Conservation (phyloP, 2,113 vertebrate genomes). For the Eulacestoma nigropectus region DNA sequence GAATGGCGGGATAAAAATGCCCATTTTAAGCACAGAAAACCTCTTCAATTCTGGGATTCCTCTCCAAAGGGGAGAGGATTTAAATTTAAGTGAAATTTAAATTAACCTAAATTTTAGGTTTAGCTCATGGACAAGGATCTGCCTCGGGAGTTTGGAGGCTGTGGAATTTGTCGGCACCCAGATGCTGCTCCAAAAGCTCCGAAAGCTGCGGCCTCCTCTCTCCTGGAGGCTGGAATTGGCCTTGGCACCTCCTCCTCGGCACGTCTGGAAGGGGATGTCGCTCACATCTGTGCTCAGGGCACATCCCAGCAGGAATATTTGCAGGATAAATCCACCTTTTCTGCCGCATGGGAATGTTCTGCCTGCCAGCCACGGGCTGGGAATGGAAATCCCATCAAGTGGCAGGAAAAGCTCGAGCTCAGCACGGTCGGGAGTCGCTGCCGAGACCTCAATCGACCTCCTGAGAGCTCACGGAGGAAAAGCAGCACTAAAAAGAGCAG, state of each 20-base stretch:
- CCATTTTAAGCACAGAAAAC: not conserved
- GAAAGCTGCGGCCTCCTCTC: not conserved
- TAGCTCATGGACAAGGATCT: not conserved
- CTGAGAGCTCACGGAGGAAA: not conserved
- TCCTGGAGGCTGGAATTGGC: not conserved
- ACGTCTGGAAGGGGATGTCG: not conserved
- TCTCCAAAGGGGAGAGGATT: not conserved
- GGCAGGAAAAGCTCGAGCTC: not conserved
- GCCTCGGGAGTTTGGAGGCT: not conserved
- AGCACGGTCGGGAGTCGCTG: rapidly evolving
- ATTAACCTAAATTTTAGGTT: not conserved
- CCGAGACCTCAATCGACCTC: not conserved
- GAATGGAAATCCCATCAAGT: not conserved
- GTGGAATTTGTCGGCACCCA: not conserved
- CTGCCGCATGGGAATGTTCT: not conserved
- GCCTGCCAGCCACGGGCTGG: not conserved
- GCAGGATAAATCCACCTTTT: not conserved
- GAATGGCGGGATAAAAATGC: not conserved
- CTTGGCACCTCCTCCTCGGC: not conserved
- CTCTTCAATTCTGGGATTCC: not conserved
- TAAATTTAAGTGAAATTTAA: too few species aligned
- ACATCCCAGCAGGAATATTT: not conserved
- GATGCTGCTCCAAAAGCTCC: not conserved
- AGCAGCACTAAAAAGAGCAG: not conserved
- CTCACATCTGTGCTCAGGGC: not conserved